These are phyloP conservation scores for Tipula helvola DNA, from an alignment of 2,888 invertebrate genomes.

Conservation along the genomic window DNA sequence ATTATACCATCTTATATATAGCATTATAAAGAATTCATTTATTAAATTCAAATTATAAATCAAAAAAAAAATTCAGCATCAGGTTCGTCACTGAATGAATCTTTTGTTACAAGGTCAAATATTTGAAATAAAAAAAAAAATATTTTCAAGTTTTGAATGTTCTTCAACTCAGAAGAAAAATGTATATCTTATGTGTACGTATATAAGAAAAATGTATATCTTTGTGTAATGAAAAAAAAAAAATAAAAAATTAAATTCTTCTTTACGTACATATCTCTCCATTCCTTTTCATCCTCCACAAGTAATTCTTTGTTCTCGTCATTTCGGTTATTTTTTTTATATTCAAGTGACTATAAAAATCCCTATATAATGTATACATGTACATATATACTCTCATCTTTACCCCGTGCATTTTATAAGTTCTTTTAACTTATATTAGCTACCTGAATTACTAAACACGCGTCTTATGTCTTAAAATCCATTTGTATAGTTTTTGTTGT, in stretches of 20 bases:
- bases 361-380: neutral
- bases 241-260: neutral
- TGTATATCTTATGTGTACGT: neutral
- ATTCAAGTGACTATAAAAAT: neutral
- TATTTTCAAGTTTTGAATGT: neutral
- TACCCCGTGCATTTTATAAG: neutral
- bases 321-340: neutral
- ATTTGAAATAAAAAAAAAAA: neutral
- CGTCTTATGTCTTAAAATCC: constrained; percentile 22
- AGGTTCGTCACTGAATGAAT: neutral
- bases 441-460: constrained; percentile 29
- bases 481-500: constrained; percentile 6
- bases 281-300: neutral
- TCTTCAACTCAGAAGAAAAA: neutral
- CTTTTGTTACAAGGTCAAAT: constrained; percentile 9
- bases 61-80: neutral
- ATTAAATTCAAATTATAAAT: neutral
- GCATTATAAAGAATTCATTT: neutral
- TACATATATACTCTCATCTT: neutral
- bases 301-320: constrained; percentile 8
- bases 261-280: neutral
- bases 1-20: neutral
- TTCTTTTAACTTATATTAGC: constrained; percentile 17
- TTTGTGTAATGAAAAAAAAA: neutral
- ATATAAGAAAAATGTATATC: constrained; percentile 10